A percentile compares a stretch with the other conserved stretches of the same genome.
These are phyloP conservation scores for Agonopterix subpropinquella DNA, from an alignment of 2,888 invertebrate species.

Conservation along the genomic window DNA sequence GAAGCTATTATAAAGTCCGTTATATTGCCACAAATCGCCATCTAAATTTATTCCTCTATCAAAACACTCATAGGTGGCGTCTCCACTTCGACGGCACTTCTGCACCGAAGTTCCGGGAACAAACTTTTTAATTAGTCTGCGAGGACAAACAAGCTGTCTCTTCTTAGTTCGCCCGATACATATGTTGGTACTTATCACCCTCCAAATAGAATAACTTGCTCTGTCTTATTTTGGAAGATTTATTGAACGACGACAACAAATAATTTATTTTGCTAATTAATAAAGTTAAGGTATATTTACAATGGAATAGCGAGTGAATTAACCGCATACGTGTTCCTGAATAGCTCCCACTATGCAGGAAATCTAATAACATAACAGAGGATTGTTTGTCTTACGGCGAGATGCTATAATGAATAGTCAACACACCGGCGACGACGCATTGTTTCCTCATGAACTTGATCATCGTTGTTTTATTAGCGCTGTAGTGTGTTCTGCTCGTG, in stretches of 20 bases:
- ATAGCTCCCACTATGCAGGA: constrained; percentile 44
- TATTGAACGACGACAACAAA: constrained; percentile 18
- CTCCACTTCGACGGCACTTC: constrained; percentile 55
- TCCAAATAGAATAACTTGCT: constrained; percentile 31
- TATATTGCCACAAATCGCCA: constrained; percentile 10
- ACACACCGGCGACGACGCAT: constrained; percentile 45
- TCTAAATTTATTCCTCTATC: constrained; percentile 50
- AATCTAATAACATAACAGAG: constrained; percentile 58
- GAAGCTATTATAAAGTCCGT: too few species aligned
- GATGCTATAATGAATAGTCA: constrained; percentile 70
- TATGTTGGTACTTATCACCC: constrained; percentile 40
- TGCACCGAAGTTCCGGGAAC: constrained; percentile 53
- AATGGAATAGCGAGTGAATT: constrained; percentile 32
- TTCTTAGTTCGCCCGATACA: constrained; percentile 48
- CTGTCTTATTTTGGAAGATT: constrained; percentile 34
- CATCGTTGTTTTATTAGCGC: constrained; percentile 42
- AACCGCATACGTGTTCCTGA: constrained; percentile 31
- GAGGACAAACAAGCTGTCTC: constrained; percentile 67
- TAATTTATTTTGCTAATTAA: constrained; percentile 27
- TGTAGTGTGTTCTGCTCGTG: constrained; percentile 3
- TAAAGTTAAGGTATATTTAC: constrained; percentile 25
- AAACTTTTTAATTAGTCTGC: constrained; percentile 75
- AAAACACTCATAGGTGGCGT: constrained; percentile 36
- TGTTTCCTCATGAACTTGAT: constrained; percentile 36
- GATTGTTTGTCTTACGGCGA: constrained; percentile 59